Evolutionary conservation across 2,888 invertebrate genomes (phyloP), one percentile per base, ranked within the genome.

Genomic region (Scaptomyza polygonia): DNA sequence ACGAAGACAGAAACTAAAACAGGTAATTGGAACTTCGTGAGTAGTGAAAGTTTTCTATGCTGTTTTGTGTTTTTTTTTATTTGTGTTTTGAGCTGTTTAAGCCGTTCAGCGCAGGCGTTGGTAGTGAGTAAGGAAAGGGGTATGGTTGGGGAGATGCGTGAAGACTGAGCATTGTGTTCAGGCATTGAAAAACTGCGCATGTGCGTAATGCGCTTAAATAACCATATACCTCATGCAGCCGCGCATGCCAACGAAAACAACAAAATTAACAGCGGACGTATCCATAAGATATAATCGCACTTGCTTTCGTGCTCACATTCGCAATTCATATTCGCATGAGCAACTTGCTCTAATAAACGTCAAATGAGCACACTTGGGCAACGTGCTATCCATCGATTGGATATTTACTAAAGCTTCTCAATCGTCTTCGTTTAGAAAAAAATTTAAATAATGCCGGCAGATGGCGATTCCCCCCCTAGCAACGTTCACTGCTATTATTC

Each of bases 41-140:
- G 52, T 56, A 85, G 82, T 79, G 82, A 82, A 82, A 82, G 82
- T 85, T 85, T 84, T 82, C 81, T 82, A 82, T 81, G 73, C 79
- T 78, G 77, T 72, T 75, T 72, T 63, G 55, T 61, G 18, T 21
- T 30, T 18, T 21, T 18, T 47, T 62, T 59, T 14, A 36, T 39
- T 36, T 58, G 55, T 40, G 14, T 40, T 18, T n/a, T 30, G 11
- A 53, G 65, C 40, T 65, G 49, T 8, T 32, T 39, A 39, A 45
- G 67, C 49, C 30, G 30, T 52, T 51, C 18, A 40, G 42, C 25
- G 12, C 39, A 44, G 36, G 34, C 34, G n/a, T n/a, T n/a, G n/a
- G n/a, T n/a, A n/a, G n/a, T n/a, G 29, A 11, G 39, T 14, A 25
- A 12, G 5, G 21, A 6, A n/a, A 8, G 14, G 16, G 16, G 21